Percentiles rank a stretch among this genome's conserved stretches.
phyloP scores from a whole-genome alignment of 2,113 vertebrate species.

The Petaurus breviceps region DNA sequence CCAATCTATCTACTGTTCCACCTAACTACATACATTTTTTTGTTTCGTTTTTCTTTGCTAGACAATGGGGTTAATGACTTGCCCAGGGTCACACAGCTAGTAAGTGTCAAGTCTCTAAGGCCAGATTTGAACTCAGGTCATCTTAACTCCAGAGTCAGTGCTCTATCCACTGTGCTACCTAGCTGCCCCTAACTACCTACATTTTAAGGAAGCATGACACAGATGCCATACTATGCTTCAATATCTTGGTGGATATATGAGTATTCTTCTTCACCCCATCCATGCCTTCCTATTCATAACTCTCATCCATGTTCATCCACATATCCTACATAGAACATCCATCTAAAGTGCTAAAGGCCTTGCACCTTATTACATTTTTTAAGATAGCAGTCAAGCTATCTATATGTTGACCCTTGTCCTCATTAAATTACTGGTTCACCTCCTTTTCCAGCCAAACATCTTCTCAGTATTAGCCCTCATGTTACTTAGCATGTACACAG shows the following conservation, averaged over 20 bases:
- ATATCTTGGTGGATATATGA: background rate
- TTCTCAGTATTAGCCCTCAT: background rate
- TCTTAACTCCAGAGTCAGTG: no score
- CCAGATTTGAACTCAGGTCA: background rate
- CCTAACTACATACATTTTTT: background rate
- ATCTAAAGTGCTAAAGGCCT: background rate
- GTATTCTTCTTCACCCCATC: background rate
- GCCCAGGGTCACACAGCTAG: no score
- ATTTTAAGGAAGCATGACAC: background rate
- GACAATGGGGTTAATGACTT: no score
- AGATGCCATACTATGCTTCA: background rate
- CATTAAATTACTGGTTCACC: background rate
- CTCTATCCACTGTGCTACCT: no score
- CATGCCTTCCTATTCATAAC: background rate
- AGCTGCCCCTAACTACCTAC: background rate
- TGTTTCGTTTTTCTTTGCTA: no score
- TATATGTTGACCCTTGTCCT: background rate
- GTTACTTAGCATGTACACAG: background rate
- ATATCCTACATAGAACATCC: background rate
- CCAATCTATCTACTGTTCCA: no score
- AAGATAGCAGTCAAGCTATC: background rate
- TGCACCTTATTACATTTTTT: background rate
- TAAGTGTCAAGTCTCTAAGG: no score
- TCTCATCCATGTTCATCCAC: background rate
- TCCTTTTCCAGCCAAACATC: background rate